Evolutionary conservation across 1,140 invertebrate genomes (phyloP), one percentile per base, ranked within the genome.

Genomic region (Eupristina koningsbergeri): DNA sequence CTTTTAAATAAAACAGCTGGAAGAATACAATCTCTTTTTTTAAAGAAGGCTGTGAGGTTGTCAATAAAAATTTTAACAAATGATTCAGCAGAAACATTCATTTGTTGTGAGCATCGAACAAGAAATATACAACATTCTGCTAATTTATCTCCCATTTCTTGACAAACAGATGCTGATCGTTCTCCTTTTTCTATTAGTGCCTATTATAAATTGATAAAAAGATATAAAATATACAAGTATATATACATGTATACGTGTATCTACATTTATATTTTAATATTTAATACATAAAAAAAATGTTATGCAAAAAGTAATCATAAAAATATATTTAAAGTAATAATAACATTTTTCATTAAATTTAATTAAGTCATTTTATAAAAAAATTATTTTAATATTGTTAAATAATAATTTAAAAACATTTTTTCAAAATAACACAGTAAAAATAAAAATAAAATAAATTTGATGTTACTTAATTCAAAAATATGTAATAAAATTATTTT

Each of bases 61-160:
- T 94, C 92, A 36, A 88, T 90, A 76, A 94, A 92, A 80, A 94
- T 92, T 84, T 93, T 86, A 13, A 92, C 85, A 50, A 95, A 86
- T 13, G 89, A 89, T 50, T 90, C 85, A 86, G 91, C 86, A 13
- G 89, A 84, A 41, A 87, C 50, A 47, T 87, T 86, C 85, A 91
- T 88, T 83, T 92, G 89, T 86, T 94, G 92, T 3, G 93, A 93
- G 88, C 95, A 95, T 86, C 93, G 92, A 29, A 96, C 93, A 34
- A 96, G 91, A 85, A 96, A 95, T 17, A 93, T 93, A 53, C 94
- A 94, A 88, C 95, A 95, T 82, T 94, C 93, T 2, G 94, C 93
- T 15, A 96, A 92, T 80, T 95, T 93, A 85, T 95, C 94, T 13
- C 94, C 94, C 90, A 96, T 93, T 87, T 95, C 94, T 90, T 95